Evolutionary conservation across 1,140 invertebrate species (phyloP), one percentile per base, ranked within the genome.

Genomic region (Drosophila pseudoobscura): DNA sequence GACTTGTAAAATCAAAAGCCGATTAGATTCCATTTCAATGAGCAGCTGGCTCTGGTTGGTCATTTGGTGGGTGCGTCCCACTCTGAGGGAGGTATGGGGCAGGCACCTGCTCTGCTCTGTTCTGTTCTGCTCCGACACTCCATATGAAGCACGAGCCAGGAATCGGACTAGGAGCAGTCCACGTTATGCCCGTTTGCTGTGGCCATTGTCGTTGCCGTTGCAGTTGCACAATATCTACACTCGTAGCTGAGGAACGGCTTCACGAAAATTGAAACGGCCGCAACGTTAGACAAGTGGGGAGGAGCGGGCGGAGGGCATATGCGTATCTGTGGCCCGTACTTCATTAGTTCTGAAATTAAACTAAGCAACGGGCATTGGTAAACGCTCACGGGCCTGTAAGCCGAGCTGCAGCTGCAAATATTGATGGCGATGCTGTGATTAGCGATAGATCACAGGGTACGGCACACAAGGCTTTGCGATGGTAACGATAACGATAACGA

Each of bases 1-100:
- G 82, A 78, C 83, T 87, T 87, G 82, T 78, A 88, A 83, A 87
- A 87, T 87, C 83, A 88, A 87, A 87, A 87, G 83, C 83, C 83
- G 83, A 87, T 87, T 87, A 87, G 78, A 87, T 87, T 87, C 84
- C 78, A 83, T 87, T 87, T 87, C 78, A 82, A 73, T 88, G 83
- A 88, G 83, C 83, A 88, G 70, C 75, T 59, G 72, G 82, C 78
- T 78, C 83, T 78, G 78, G 83, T 82, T 88, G 82, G 83, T 88
- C 82, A 87, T 87, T 87, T 87, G 75, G 29, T 78, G 70, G 78
- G 74, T 55, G 69, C 64, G 63, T 39, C 54, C 41, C 51, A 46
- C 15, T 59, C 39, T 22, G 15, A 20, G 47, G 45, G 17, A 3
- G 0, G 3, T 5, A 26, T 3, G 31, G 39, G 41, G 29, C 6